Conservation (phyloP, 2,113 vertebrate species). For the Anarrhichthys ocellatus region DNA sequence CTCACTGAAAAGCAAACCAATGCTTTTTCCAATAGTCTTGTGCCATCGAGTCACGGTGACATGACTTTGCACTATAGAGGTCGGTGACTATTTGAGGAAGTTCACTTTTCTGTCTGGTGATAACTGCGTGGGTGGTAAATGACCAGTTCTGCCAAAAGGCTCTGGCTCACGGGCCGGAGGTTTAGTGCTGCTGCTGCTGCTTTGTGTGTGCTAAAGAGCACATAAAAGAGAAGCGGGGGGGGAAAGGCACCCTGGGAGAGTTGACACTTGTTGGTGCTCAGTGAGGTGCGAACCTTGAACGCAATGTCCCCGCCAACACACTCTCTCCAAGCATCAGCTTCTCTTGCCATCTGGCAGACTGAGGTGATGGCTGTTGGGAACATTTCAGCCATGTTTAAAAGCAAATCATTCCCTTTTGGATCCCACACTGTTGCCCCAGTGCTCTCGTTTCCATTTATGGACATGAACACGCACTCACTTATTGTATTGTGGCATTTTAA, state of each 20-base stretch:
- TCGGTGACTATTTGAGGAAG: slow-evolving; percentile 54
- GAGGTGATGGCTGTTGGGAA: slow-evolving; percentile 35
- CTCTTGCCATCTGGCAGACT: slow-evolving; percentile 64
- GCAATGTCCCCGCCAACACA: slow-evolving; percentile 56
- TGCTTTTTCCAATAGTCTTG: slow-evolving; percentile 38
- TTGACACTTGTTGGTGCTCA: slow-evolving; percentile 75
- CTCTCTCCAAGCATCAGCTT: slow-evolving; percentile 56
- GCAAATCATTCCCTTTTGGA: slow-evolving; percentile 42
- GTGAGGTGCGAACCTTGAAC: slow-evolving; percentile 73
- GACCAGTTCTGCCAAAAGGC: slow-evolving; percentile 60
- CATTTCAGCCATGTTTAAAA: slow-evolving; percentile 54
- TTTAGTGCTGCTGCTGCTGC: slow-evolving; percentile 31
- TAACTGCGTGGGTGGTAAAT: slow-evolving; percentile 51
- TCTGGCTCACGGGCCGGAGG: slow-evolving; percentile 46
- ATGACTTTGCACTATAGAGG: slow-evolving; percentile 44
- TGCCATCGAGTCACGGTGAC: slow-evolving; percentile 18
- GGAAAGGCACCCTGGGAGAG: slow-evolving; percentile 68
- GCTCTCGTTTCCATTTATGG: slow-evolving; percentile 32
- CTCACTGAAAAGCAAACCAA: slow-evolving; percentile 18
- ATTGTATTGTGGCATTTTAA: background rate
- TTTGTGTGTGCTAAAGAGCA: slow-evolving; percentile 43
- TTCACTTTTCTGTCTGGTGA: slow-evolving; percentile 51
- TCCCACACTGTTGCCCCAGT: slow-evolving; percentile 10
- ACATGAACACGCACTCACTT: background rate
- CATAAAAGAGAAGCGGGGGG: slow-evolving; percentile 20